A percentile compares a stretch with the other conserved stretches of the same genome.
These are phyloP conservation scores for Caenorhabditis sp. DNA, from an alignment of 2,888 invertebrate species.

Conservation along the genomic window DNA sequence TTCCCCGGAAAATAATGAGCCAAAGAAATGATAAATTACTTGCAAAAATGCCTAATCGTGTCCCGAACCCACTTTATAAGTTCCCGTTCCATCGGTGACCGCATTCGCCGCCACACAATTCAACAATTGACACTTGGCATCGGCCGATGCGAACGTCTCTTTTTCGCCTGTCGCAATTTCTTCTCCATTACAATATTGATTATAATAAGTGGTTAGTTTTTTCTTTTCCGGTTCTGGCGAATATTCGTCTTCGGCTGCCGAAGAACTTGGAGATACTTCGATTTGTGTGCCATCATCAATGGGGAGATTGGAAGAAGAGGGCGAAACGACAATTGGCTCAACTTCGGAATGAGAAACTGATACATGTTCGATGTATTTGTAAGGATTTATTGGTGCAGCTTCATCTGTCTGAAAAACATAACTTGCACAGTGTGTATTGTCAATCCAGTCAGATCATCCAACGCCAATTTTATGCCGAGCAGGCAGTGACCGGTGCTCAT, in stretches of 20 bases:
- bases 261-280: constrained; percentile 33
- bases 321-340: background rate
- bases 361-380: constrained; percentile 36
- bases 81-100: constrained; percentile 26
- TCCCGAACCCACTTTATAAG: constrained; percentile 18
- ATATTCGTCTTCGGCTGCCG: constrained; percentile 32
- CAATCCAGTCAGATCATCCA: no score
- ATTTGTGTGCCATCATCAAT: background rate
- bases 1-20: no score
- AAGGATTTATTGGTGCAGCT: constrained; percentile 11
- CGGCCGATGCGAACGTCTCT: constrained; percentile 34
- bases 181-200: constrained; percentile 32
- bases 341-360: constrained; percentile 21
- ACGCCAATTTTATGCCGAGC: no score
- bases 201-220: constrained; percentile 32
- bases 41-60: no score
- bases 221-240: constrained; percentile 22
- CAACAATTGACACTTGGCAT: constrained; percentile 29
- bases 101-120: constrained; percentile 40
- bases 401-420: background rate
- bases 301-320: background rate
- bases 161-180: constrained; percentile 31
- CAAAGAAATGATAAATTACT: no score
- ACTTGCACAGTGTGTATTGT: constrained; percentile 13
- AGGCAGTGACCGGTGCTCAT: no score